phyloP scores from a whole-genome alignment of 2,888 invertebrate species.

The Acholoe squamosa region DNA sequence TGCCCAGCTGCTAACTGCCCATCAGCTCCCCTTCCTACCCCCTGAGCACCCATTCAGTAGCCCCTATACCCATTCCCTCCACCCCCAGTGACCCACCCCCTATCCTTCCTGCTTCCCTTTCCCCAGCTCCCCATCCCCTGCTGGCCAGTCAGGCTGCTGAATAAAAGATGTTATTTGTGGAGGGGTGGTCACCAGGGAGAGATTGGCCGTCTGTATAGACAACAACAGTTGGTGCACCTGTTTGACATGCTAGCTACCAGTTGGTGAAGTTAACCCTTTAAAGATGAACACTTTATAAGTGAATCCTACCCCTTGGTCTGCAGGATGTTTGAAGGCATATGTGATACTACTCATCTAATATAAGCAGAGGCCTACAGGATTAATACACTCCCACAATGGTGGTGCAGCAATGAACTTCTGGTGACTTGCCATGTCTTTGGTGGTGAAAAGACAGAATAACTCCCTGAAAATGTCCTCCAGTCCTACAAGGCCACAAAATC shows the following conservation, averaged over 20 bases:
- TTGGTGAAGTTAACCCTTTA: background rate
- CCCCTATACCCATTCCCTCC: background rate
- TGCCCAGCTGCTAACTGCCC: background rate
- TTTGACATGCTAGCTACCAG: background rate
- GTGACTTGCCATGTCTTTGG: too few species aligned
- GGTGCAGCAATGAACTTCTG: too few species aligned
- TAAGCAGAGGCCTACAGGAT: too few species aligned
- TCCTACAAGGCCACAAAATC: too few species aligned
- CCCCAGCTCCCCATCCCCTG: constrained; percentile 4
- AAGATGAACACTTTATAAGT: too few species aligned
- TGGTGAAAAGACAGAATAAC: too few species aligned
- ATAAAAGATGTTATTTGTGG: constrained; percentile 16
- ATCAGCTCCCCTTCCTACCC: background rate
- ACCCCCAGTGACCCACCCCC: too few species aligned
- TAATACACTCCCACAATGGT: too few species aligned
- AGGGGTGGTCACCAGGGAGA: background rate
- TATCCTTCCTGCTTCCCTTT: background rate
- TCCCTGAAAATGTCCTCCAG: too few species aligned
- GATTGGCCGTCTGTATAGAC: constrained; percentile 48
- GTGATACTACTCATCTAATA: too few species aligned
- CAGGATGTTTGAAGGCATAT: too few species aligned
- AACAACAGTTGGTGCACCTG: constrained; percentile 10
- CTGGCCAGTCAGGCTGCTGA: background rate
- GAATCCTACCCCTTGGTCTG: too few species aligned
- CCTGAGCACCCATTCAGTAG: background rate